phyloP scores from a whole-genome alignment of 1,140 invertebrate species.

The Palaemon carinicauda region DNA sequence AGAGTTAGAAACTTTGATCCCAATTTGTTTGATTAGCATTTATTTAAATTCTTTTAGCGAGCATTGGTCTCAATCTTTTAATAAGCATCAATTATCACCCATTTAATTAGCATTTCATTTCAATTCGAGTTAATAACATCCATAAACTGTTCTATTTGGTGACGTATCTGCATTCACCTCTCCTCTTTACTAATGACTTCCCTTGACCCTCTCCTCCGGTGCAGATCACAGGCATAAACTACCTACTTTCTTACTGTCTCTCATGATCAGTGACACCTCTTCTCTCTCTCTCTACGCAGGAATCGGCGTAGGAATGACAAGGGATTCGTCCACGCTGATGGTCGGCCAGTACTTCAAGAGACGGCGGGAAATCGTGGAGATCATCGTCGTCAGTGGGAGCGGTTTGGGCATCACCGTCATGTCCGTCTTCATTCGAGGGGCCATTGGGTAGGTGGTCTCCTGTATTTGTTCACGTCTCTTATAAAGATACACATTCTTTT shows the following conservation, averaged over 20 bases:
- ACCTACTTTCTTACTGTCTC: not conserved
- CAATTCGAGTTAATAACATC: too few relatives aligned
- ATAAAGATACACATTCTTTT: too few relatives aligned
- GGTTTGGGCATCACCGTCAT: conserved; percentile 85
- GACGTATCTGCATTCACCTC: too few relatives aligned
- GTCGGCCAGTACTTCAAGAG: conserved; percentile 90
- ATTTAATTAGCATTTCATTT: too few relatives aligned
- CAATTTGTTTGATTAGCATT: too few relatives aligned
- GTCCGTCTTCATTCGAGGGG: conserved; percentile 80
- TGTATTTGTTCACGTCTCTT: not conserved
- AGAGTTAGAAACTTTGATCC: too few relatives aligned
- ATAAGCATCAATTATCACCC: too few relatives aligned
- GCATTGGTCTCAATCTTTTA: too few relatives aligned
- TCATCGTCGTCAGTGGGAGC: conserved; percentile 84
- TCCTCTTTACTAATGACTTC: too few relatives aligned
- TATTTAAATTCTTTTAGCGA: too few relatives aligned
- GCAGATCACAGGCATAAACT: not conserved
- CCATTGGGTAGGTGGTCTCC: conserved; percentile 75
- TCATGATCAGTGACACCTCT: not conserved
- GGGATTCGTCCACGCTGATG: conserved; percentile 87
- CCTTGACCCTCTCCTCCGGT: not conserved
- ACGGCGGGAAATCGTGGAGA: conserved; percentile 84
- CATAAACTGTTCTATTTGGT: too few relatives aligned
- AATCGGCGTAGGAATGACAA: conserved; percentile 82
- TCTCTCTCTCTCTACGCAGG: conserved; percentile 68